Evolutionary conservation across 2,888 invertebrate genomes (phyloP).

Genomic region (Dione juno): DNA sequence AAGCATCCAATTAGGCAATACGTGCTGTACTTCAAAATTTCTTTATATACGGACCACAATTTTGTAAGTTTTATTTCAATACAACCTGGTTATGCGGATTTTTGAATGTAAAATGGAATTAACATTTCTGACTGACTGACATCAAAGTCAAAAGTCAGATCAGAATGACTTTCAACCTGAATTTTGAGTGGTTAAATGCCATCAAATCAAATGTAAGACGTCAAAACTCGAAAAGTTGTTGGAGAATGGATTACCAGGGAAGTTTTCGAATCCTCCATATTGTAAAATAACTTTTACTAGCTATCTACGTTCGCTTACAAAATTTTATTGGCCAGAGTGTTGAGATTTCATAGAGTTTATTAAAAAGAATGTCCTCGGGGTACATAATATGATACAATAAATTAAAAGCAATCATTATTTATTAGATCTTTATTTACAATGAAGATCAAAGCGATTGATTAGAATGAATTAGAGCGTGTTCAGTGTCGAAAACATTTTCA

Average conservation of each 20-base stretch:
- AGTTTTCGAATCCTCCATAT: conserved; percentile 25
- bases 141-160: conserved; percentile 28
- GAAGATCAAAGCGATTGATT: conserved; percentile 32
- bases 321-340: conserved; percentile 19
- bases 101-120: conserved; percentile 25
- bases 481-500: conserved; percentile 36
- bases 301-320: conserved; percentile 21
- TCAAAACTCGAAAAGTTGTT: conserved; percentile 21
- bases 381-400: too few species aligned
- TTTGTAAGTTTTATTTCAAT: conserved; percentile 19
- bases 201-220: conserved; percentile 30
- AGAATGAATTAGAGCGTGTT: conserved; percentile 27
- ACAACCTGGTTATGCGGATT: conserved; percentile 15
- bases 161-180: conserved; percentile 27
- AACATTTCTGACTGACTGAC: conserved; percentile 25
- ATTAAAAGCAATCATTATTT: background rate
- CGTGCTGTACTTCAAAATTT: conserved; percentile 23
- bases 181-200: conserved; percentile 30
- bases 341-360: conserved; percentile 25
- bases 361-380: conserved; percentile 21
- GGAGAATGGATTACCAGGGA: conserved; percentile 23
- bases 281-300: conserved; percentile 28
- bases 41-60: conserved; percentile 19
- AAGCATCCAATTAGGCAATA: conserved; percentile 25
- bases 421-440: conserved; percentile 1